Conservation (phyloP, 2,888 invertebrate genomes). For the Pseudoips prasinana region DNA sequence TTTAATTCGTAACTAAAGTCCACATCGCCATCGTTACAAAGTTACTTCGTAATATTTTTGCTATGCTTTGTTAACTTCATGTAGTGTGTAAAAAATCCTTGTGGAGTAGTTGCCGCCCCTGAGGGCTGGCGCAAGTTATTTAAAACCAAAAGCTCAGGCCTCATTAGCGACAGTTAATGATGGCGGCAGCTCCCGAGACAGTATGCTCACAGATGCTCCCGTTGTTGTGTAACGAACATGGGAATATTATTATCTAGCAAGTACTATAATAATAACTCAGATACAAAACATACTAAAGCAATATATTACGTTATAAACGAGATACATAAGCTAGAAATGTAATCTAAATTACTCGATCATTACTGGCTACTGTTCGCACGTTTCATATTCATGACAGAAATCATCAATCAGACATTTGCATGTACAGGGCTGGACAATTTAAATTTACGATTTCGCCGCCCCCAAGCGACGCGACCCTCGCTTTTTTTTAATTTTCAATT, state of each 20-base stretch:
- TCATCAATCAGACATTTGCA: constrained; percentile 63
- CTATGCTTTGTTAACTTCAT: constrained; percentile 67
- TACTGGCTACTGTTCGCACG: too few relatives aligned
- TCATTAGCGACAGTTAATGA: constrained; percentile 81
- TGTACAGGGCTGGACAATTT: constrained; percentile 78
- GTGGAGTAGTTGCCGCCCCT: constrained; percentile 62
- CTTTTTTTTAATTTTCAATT: constrained; percentile 81
- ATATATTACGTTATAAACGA: constrained; percentile 5
- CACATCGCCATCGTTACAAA: constrained; percentile 56
- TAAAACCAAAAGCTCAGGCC: constrained; percentile 77
- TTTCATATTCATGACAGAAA: constrained; percentile 21
- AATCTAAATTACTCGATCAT: too few relatives aligned
- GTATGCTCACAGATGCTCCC: constrained; percentile 56
- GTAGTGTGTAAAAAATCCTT: constrained; percentile 69
- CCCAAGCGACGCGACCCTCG: constrained; percentile 69
- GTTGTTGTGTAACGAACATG: constrained; percentile 43
- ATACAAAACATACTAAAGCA: constrained; percentile 7
- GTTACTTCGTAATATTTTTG: constrained; percentile 58
- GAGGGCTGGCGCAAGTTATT: constrained; percentile 65
- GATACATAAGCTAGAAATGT: background rate
- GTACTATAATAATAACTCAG: constrained; percentile 15
- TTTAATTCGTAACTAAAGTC: constrained; percentile 21
- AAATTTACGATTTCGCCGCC: constrained; percentile 77
- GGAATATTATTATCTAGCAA: constrained; percentile 26
- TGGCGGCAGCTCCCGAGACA: constrained; percentile 64